Percentiles rank a stretch among this genome's conserved stretches.
Evolutionary conservation across 2,888 invertebrate genomes (phyloP).

Genomic region (Tipula unca): DNA sequence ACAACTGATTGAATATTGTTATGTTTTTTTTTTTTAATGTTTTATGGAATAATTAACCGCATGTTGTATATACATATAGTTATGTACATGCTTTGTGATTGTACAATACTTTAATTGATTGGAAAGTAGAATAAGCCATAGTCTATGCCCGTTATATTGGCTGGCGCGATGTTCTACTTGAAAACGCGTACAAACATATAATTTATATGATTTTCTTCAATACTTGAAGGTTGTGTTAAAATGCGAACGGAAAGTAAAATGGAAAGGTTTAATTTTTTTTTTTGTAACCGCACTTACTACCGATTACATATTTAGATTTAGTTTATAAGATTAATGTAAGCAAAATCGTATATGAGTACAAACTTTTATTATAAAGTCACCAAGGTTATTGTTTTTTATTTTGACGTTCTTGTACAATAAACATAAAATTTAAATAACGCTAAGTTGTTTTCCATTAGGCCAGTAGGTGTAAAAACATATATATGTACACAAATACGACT

Average conservation of each 20-base stretch:
- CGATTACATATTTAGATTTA: neutral
- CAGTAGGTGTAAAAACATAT: neutral
- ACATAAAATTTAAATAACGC: neutral
- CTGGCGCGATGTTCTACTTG: neutral
- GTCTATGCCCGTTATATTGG: neutral
- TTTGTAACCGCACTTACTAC: neutral
- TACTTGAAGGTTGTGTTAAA: neutral
- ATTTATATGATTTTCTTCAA: too few species aligned
- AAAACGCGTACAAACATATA: neutral
- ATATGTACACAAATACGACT: neutral
- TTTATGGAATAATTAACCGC: neutral
- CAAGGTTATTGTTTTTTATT: neutral
- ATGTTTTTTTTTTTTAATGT: neutral
- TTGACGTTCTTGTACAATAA: neutral
- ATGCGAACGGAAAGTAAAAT: neutral
- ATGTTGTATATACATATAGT: neutral
- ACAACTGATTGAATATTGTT: neutral
- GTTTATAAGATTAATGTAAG: neutral
- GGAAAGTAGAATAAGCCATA: neutral
- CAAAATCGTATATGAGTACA: neutral
- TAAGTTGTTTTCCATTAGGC: neutral
- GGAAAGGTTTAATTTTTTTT: neutral
- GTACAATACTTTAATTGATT: neutral
- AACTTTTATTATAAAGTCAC: neutral
- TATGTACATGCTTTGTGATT: neutral